A percentile compares a stretch with the other conserved stretches of the same genome.
These are phyloP conservation scores for Steinernema hermaphroditum DNA, from an alignment of 2,888 invertebrate species.

Conservation along the genomic window DNA sequence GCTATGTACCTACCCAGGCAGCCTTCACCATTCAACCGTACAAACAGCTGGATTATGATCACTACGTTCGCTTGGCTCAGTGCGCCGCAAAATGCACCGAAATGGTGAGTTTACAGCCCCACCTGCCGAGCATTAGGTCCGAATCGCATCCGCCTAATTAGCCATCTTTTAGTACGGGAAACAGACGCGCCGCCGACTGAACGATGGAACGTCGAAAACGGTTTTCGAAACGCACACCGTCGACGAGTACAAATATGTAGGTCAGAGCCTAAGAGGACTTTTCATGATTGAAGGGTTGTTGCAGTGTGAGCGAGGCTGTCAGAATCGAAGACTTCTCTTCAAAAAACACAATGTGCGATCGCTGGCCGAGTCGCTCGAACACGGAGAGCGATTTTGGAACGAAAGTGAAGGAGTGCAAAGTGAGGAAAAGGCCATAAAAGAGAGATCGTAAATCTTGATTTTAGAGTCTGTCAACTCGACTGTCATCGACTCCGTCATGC, in stretches of 20 bases:
- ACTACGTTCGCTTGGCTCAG: constrained; percentile 59
- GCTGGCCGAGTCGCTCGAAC: constrained; percentile 39
- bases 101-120: constrained; percentile 48
- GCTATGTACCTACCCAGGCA: neutral
- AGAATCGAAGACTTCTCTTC: constrained; percentile 41
- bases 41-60: constrained; percentile 63
- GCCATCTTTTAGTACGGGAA: constrained; percentile 47
- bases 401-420: constrained; percentile 26
- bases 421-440: neutral
- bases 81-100: constrained; percentile 63
- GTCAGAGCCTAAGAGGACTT: neutral
- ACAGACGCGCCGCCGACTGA: constrained; percentile 36
- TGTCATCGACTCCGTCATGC: constrained; percentile 48
- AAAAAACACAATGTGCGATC: constrained; percentile 37
- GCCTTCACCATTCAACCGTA: constrained; percentile 61
- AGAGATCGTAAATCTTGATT: constrained; percentile 26
- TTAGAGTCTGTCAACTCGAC: constrained; percentile 48
- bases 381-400: constrained; percentile 41
- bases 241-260: constrained; percentile 40
- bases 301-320: constrained; percentile 53
- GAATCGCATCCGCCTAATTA: neutral
- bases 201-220: constrained; percentile 38
- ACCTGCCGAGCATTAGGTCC: neutral
- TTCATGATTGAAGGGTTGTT: constrained; percentile 21
- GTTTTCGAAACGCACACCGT: neutral